Evolutionary conservation across 2,888 invertebrate species (phyloP), one percentile per base, ranked within the genome.

Genomic region (Eupelmus urozonus): DNA sequence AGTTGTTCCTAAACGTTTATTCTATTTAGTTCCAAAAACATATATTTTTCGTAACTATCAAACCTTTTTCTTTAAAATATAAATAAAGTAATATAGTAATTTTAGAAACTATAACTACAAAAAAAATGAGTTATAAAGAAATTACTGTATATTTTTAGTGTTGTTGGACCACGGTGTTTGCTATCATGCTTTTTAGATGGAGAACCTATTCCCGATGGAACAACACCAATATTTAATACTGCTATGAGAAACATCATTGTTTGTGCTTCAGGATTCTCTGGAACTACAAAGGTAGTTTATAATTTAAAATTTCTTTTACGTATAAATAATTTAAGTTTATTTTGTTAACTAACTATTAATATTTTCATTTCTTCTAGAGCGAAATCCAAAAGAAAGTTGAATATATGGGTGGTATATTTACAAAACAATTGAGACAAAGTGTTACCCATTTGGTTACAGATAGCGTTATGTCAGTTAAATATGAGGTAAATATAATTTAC

Each of bases 391-490:
- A 91, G 63, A 92, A 92, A 83, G 92, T 96, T 0, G 92, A 93
- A 78, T 93, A 93, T 90, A 96, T 96, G 96, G 96, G 95, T 29
- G 96, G 95, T 0, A 90, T 92, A 57, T 95, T 93, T 85, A 92
- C 91, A 60, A 92, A 92, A 71, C 92, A 92, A 67, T 90, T 96
- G 63, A 92, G 93, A 11, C 91, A 91, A 34, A 92, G 92, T 71
- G 94, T 94, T 0, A 97, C 97, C 7, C 97, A 97, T 90, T 91
- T 98, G 23, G 92, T 98, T 1, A 95, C 96, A 0, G 94, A 94
- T 84, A 94, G 93, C 34, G 94, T 95, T 0, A 92, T 93, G 79
- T 95, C 95, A 0, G 93, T 93, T 74, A 96, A 96, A 89, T 96
- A 96, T 87, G 92, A 93, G 90, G 95, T 94, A 81, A 90, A 91